Evolutionary conservation across 2,888 invertebrate species (phyloP), one percentile per base, ranked within the genome.

Genomic region (Chrysodeixis includens): DNA sequence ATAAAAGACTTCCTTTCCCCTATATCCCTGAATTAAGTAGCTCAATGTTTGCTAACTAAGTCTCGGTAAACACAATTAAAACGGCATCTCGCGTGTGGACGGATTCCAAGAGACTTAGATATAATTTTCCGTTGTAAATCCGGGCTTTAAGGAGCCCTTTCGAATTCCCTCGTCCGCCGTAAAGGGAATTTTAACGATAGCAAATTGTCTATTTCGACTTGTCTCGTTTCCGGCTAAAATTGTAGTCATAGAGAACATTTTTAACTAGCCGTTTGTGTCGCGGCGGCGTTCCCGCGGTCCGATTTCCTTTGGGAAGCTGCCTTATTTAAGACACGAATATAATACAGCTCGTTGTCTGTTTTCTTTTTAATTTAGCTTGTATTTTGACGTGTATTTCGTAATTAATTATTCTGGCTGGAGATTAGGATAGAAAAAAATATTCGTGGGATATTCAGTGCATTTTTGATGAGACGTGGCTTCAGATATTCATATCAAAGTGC

Each of bases 31-130:
- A 83, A 87, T 90, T 89, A 91, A 87, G 86, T 86, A 88, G 88
- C 88, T 88, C 84, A 85, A 85, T 89, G 88, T 90, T 91, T 88
- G 86, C 83, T 84, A 88, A 90, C 87, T 88, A 88, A 88, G 90
- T 90, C 90, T 89, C 81, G 75, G 89, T 87, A 92, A 93, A 92
- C 90, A 92, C 91, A 93, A 93, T 93, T 92, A 92, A 93, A 91
- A 89, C 83, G 87, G 85, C 87, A 91, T 92, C 89, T 88, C 88
- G 88, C 88, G 87, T 91, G 89, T 92, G 91, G 88, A 87, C 83
- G 87, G 88, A 89, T 89, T 89, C 83, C 84, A 82, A 86, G 79
- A 83, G 90, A 87, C 87, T 92, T 89, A 87, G 84, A 88, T 88
- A 90, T 91, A 91, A 91, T 93, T 91, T 91, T 87, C 87, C 84